phyloP scores from a whole-genome alignment of 2,888 invertebrate species.

The Ariolimax columbianus region DNA sequence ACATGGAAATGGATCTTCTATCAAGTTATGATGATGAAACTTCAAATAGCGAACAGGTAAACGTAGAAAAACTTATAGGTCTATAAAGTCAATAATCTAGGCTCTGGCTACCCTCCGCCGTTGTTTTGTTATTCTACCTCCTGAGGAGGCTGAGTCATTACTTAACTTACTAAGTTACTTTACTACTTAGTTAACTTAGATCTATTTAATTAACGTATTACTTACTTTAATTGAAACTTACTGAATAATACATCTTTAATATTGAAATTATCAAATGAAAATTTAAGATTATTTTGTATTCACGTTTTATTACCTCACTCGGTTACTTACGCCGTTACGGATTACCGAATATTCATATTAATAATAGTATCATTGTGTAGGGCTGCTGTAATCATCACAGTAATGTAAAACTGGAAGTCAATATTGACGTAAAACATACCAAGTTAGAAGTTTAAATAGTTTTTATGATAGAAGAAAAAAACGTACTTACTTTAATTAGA shows the following conservation, averaged over 20 bases:
- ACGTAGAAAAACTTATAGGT: background rate
- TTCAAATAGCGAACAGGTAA: conserved; percentile 3
- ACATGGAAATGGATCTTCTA: conserved; percentile 22
- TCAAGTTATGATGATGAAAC: conserved; percentile 26
- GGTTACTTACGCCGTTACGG: background rate
- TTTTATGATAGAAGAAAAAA: too few relatives aligned
- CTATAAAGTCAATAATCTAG: too few relatives aligned
- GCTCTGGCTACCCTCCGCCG: too few relatives aligned
- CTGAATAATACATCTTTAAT: background rate
- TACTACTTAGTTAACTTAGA: too few relatives aligned
- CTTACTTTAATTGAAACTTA: too few relatives aligned
- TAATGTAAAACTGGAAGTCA: background rate
- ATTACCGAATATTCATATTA: background rate
- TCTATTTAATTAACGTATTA: too few relatives aligned
- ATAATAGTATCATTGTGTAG: background rate
- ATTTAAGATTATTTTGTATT: background rate
- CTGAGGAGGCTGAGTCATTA: too few relatives aligned
- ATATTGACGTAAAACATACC: too few relatives aligned
- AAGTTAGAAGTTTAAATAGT: too few relatives aligned
- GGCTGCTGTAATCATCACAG: background rate
- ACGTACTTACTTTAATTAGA: too few relatives aligned
- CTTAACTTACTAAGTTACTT: too few relatives aligned
- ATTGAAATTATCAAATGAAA: background rate
- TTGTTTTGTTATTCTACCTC: too few relatives aligned
- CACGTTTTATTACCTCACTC: background rate